Base-by-base conservation (phyloP, 2,888 invertebrate species). In the Volucella zonaria region DNA sequence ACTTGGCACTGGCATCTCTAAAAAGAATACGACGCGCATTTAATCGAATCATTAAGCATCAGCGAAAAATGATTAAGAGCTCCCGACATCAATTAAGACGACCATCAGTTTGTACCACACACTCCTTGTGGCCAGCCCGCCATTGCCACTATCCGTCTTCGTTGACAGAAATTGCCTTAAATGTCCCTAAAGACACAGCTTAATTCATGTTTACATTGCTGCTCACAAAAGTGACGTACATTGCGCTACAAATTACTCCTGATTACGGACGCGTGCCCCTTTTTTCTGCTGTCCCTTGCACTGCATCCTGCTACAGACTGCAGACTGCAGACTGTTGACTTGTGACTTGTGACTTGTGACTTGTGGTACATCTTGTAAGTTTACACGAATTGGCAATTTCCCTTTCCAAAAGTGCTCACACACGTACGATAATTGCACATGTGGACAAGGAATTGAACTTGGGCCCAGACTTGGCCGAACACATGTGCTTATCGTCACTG, bases 121-220 rank as follows among this genome's bases (percentile, higher is more conserved):
- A 40, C 52, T 40, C 67, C 47, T 45, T 12, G 23, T 66, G 38
- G 9, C 38, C 66, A 66, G 51, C 43, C 15, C 43, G 9, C 18
- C 11, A 54, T 15, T 59, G 77, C 31, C 31, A 54, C 73, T 74
- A 70, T 62, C 78, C 68, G 73, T 78, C 74, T 58, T 38, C 42
- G 66, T 75, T 83, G 80, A 83, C 83, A 83, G 66, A 76, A 83
- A 80, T 80, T 62, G 76, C 67, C 81, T 77, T 85, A 85, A 85
- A 76, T 81, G 77, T 68, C 67, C 68, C 77, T 85, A 85, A 85
- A 85, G 76, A 85, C 81, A 68, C 75, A 56, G 64, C 81, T 80
- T 85, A 85, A 85, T 85, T 71, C 62, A 45, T 85, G 85, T 85
- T 85, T 85, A 85, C 85, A 85, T 85, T 85, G 81, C 73, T 67